These are phyloP conservation scores for Salvelinus fontinalis DNA, from an alignment of 2,113 vertebrate genomes.

Conservation along the genomic window DNA sequence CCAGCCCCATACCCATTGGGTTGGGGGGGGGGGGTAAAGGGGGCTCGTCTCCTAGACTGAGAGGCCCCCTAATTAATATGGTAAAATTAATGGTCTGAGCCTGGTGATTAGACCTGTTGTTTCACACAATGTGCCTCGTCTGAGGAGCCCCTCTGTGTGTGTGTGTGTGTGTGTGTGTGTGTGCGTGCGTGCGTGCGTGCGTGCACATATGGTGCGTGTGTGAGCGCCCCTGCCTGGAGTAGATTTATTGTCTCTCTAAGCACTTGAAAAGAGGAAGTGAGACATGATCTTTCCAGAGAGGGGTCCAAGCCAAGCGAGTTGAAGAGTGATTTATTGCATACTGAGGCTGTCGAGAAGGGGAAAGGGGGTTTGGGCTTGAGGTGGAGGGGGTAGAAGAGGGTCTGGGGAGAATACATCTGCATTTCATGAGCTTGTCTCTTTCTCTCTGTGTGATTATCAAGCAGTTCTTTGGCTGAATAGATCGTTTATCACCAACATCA, in stretches of 20 bases:
- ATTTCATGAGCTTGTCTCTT: slow-evolving; percentile 33
- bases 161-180: background rate
- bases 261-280: slow-evolving; percentile 41
- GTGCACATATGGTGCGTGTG: background rate
- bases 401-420: slow-evolving; percentile 25
- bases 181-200: background rate
- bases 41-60: slow-evolving; percentile 65
- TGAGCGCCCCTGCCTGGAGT: slow-evolving; percentile 5
- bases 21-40: slow-evolving; percentile 57
- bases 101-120: slow-evolving; percentile 61
- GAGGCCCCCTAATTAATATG: slow-evolving; percentile 71
- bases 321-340: slow-evolving; percentile 8
- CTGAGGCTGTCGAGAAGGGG: slow-evolving; percentile 10
- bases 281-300: background rate
- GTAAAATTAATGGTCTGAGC: slow-evolving; percentile 67
- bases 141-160: slow-evolving; percentile 63
- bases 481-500: background rate
- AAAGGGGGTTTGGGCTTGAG: slow-evolving; percentile 32
- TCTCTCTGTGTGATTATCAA: background rate
- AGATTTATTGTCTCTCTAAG: slow-evolving; percentile 24
- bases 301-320: background rate
- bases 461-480: slow-evolving; percentile 44
- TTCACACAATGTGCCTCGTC: slow-evolving; percentile 59
- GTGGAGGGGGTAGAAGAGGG: background rate
- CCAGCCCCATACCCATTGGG: slow-evolving; percentile 41